Evolutionary conservation across 2,113 vertebrate genomes (phyloP).

Genomic region (Acanthochromis polyacanthus): DNA sequence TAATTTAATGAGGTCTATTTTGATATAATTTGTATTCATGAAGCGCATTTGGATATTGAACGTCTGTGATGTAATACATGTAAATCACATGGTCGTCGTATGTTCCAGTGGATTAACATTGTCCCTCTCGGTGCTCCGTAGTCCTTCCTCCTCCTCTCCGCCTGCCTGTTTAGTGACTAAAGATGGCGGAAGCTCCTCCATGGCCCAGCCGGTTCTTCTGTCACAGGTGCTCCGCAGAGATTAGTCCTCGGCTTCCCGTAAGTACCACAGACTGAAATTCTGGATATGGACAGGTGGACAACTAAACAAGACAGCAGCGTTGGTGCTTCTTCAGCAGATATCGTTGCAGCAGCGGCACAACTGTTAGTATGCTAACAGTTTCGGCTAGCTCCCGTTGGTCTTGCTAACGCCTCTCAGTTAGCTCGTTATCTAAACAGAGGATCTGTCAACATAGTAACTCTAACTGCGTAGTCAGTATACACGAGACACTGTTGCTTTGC

Average conservation of each 20-base stretch:
- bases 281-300: neutral
- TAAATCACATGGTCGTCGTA: slow-evolving; percentile 6
- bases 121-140: slow-evolving; percentile 75
- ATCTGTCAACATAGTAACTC: neutral
- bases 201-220: slow-evolving; percentile 93
- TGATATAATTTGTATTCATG: too few species aligned
- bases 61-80: neutral
- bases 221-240: slow-evolving; percentile 90
- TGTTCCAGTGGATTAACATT: slow-evolving; percentile 42
- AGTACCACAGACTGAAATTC: slow-evolving; percentile 40
- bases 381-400: slow-evolving; percentile 46
- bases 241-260: slow-evolving; percentile 86
- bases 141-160: slow-evolving; percentile 40
- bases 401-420: slow-evolving; percentile 25
- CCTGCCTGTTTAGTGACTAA: slow-evolving; percentile 71
- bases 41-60: neutral
- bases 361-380: slow-evolving; percentile 62
- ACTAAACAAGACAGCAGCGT: neutral
- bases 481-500: rapidly evolving
- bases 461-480: slow-evolving; percentile 1
- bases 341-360: neutral
- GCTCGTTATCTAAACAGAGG: slow-evolving; percentile 11
- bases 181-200: slow-evolving; percentile 93
- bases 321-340: neutral
- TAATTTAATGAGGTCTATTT: too few species aligned